Percentiles rank a stretch among this genome's conserved stretches.
These are phyloP conservation scores for Bubo blakistoni DNA, from an alignment of 2,113 vertebrate species.

Conservation along the genomic window DNA sequence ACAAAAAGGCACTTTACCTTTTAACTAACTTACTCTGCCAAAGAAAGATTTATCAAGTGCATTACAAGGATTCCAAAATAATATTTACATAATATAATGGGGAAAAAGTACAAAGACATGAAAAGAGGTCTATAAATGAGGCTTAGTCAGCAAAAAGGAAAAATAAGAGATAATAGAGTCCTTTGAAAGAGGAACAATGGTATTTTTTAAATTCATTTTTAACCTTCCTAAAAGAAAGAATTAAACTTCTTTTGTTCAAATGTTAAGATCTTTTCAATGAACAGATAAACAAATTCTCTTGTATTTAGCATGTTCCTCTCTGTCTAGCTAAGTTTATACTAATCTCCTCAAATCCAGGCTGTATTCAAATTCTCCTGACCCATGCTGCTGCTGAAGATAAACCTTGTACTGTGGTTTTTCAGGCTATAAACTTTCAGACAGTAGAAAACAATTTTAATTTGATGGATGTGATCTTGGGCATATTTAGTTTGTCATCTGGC, in stretches of 20 bases:
- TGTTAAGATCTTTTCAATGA: neutral
- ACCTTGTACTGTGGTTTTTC: neutral
- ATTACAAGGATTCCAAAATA: neutral
- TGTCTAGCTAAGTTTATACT: neutral
- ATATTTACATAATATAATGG: slow-evolving; percentile 28
- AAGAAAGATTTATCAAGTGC: neutral
- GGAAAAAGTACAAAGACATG: neutral
- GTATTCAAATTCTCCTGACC: neutral
- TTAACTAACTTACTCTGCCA: neutral
- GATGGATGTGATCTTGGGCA: neutral
- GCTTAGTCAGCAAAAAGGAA: neutral
- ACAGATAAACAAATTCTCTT: neutral
- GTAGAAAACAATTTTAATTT: neutral
- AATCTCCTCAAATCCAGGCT: neutral
- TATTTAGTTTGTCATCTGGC: neutral
- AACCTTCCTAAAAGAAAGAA: neutral
- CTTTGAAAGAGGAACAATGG: neutral
- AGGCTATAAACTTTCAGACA: neutral
- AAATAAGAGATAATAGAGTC: neutral
- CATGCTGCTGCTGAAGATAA: neutral
- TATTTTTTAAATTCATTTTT: neutral
- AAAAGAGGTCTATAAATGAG: neutral
- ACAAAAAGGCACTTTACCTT: neutral
- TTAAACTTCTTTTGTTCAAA: neutral
- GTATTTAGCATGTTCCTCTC: neutral